phyloP scores from a whole-genome alignment of 2,113 vertebrate genomes.

The Merops nubicus region DNA sequence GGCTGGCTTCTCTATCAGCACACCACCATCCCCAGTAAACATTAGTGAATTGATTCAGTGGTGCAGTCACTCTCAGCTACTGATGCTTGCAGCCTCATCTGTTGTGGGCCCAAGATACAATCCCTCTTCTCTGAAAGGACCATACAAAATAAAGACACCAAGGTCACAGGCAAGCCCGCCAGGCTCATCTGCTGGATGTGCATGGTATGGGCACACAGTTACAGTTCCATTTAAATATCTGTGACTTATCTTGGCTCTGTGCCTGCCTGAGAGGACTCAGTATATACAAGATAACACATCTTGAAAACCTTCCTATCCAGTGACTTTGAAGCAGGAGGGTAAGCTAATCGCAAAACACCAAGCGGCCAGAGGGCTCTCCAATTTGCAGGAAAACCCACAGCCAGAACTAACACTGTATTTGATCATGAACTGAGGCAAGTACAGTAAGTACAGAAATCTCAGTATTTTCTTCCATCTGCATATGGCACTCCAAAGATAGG shows the following conservation, averaged over 20 bases:
- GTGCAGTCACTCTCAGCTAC: background rate
- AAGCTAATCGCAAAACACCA: background rate
- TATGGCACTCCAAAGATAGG: background rate
- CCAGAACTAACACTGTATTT: background rate
- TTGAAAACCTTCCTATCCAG: background rate
- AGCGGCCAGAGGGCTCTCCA: background rate
- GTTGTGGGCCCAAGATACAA: background rate
- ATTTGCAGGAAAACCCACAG: background rate
- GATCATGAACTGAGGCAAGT: background rate
- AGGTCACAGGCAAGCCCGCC: background rate
- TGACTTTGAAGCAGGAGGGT: background rate
- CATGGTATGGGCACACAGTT: background rate
- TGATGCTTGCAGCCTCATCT: background rate
- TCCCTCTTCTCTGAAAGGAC: background rate
- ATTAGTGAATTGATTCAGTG: background rate
- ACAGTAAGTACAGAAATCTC: background rate
- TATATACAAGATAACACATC: background rate
- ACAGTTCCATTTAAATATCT: background rate
- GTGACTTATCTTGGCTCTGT: background rate
- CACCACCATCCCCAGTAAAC: background rate
- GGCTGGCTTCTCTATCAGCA: background rate
- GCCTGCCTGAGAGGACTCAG: background rate
- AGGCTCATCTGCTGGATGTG: background rate
- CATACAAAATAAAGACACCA: background rate
- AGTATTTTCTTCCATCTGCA: background rate